phyloP scores from a whole-genome alignment of 1,140 invertebrate genomes.

The Drosophila nigromelanica region DNA sequence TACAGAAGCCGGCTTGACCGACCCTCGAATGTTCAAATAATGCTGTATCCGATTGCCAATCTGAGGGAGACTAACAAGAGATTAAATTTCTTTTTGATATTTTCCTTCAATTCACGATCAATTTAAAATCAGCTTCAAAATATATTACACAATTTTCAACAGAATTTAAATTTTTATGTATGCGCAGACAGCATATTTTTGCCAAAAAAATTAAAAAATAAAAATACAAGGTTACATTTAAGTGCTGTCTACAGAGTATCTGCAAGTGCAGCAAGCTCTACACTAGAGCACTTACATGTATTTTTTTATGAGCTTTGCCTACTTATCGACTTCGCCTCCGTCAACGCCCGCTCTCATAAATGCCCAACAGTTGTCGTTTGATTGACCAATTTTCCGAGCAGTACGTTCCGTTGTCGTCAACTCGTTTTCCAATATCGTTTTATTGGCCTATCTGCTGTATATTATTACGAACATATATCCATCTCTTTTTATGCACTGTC shows the following conservation, averaged over 20 bases:
- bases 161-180: no score
- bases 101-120: no score
- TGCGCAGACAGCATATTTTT: no score
- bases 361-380: slow-evolving; percentile 75
- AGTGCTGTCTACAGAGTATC: neutral
- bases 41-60: neutral
- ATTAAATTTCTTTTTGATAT: no score
- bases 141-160: no score
- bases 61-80: neutral
- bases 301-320: slow-evolving; percentile 20
- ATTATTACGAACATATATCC: neutral
- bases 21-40: no score
- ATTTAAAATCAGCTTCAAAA: no score
- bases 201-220: no score
- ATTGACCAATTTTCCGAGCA: slow-evolving; percentile 72
- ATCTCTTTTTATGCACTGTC: slow-evolving; percentile 5
- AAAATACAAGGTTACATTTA: no score
- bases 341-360: slow-evolving; percentile 44
- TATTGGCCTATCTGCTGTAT: slow-evolving; percentile 32
- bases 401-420: slow-evolving; percentile 31
- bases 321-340: slow-evolving; percentile 12
- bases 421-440: slow-evolving; percentile 63
- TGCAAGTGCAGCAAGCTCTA: neutral
- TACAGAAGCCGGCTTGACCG: no score
- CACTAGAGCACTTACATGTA: no score